Conservation (phyloP, 2,797 vertebrate species). For the Labroides dimidiatus region DNA sequence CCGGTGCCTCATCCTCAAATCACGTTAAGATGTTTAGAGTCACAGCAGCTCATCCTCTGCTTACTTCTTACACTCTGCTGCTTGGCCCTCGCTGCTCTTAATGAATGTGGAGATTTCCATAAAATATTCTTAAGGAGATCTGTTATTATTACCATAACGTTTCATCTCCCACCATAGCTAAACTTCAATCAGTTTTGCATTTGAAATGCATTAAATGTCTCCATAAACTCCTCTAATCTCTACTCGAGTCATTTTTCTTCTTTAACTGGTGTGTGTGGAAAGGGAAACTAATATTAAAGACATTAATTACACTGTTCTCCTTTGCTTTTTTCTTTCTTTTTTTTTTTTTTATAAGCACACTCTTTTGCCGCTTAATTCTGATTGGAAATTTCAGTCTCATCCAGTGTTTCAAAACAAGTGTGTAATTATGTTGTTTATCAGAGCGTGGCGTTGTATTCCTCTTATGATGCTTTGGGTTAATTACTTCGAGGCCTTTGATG, state of each 20-base stretch:
- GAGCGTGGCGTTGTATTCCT: constrained; percentile 74
- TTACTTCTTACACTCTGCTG: constrained; percentile 75
- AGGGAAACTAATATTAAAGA: constrained; percentile 76
- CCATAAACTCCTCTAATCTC: constrained; percentile 79
- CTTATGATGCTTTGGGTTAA: constrained; percentile 77
- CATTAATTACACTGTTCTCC: constrained; percentile 69
- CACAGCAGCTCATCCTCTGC: constrained; percentile 78
- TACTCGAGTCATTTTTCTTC: constrained; percentile 73
- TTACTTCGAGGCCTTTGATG: constrained; percentile 73
- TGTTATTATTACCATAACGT: constrained; percentile 83
- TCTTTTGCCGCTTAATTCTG: constrained; percentile 52
- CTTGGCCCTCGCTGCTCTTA: constrained; percentile 73
- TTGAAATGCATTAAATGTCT: constrained; percentile 83
- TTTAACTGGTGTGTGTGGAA: constrained; percentile 65
- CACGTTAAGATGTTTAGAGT: constrained; percentile 85
- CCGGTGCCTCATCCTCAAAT: constrained; percentile 80
- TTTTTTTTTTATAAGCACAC: background rate
- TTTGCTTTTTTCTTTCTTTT: constrained; percentile 3
- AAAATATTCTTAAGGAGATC: constrained; percentile 88
- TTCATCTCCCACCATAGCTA: constrained; percentile 80
- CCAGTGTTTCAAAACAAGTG: constrained; percentile 72
- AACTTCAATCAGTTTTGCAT: constrained; percentile 82
- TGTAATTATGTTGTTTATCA: constrained; percentile 81
- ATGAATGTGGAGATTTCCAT: constrained; percentile 87
- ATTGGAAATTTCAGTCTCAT: constrained; percentile 73